Base-by-base conservation (phyloP, 2,797 vertebrate genomes). In the Parotocinclus haroldoi region DNA sequence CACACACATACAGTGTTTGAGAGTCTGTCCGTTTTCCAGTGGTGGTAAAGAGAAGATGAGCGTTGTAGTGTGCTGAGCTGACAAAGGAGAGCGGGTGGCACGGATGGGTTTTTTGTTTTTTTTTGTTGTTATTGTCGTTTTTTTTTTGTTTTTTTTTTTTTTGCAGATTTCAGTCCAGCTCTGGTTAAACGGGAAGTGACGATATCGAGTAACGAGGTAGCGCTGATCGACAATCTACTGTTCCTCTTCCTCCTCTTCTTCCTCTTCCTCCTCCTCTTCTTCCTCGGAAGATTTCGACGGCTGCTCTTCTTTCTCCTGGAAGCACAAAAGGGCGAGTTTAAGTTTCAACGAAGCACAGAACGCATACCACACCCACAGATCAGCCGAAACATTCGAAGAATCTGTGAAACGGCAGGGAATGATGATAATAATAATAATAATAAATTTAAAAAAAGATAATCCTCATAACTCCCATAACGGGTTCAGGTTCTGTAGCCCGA, bases 231-330 rank as follows among this genome's bases (percentile, higher is more conserved):
- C 81, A 79, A 81, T 65, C 94, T 94, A 96, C 91, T 96, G 93
- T 84, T 89, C 78, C 48, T 78, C 87, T 66, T 90, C 85, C 16
- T 62, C 56, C 27, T 27, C 27, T 5, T 27, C 27, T 5, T 27
- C 27, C 27, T 88, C 86, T 1, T 95, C 93, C 59, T 92, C 93
- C 69, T 92, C 93, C 68, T 92, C 91, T 70, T 93, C 91, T 67
- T 93, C 92, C 84, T 95, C 95, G 0, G 95, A 98, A 65, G 94
- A 96, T 87, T 96, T 93, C 57, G 94, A 93, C 58, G 93, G 91
- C 80, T 94, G 93, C 78, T 96, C 93, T 74, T 95, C 93, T 52
- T 94, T 93, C 86, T 95, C 92, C 92, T 95, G 84, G 10, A 64
- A 17, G 13, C n/a, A 38, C 40, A 3, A 58, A 12, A 9, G 9